Evolutionary conservation across 2,888 invertebrate genomes (phyloP), one percentile per base, ranked within the genome.

Genomic region (Sialis fuliginosa): DNA sequence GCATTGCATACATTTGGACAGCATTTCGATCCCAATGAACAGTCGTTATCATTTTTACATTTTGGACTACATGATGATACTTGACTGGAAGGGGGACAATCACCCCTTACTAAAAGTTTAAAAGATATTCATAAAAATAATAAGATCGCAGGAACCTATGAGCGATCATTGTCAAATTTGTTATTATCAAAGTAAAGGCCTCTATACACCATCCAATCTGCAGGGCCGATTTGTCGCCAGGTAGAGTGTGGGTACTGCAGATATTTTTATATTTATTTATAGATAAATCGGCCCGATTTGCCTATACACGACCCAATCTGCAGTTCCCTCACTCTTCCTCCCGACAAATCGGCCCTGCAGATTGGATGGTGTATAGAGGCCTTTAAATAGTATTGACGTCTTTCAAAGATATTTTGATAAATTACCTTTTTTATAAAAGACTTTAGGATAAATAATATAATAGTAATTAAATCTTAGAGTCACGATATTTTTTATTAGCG

Each of bases 1-100:
- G 69, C 67, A 54, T 80, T 78, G 65, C 84, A 83, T 48, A 74
- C 62, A 62, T 84, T 83, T 6, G 75, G 69, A 54, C 80, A 80
- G 60, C 83, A 84, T 53, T 77, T 75, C 58, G 77, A 74, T 52
- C 76, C 77, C 46, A 73, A 69, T 33, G 69, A 67, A 61, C 84
- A 84, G 52, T 81, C 76, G 53, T 70, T 72, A 60, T 81, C 77
- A 49, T 76, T 73, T 41, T 67, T 58, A 55, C 84, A 84, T 57
- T 75, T 79, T 1, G 83, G 81, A 45, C 69, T 75, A 61, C 83
- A 84, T 50, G 68, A 70, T 52, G 71, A 71, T 50, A 81, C 74
- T 60, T 77, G 77, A 35, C 75, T 74, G 1, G 72, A 70, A 2
- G 74, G 58, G 2, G 83, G 83, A 56, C 83, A 84, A 52, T 68